These are phyloP conservation scores for Drosophila fulvimacula DNA, from an alignment of 2,888 invertebrate species.

Conservation along the genomic window DNA sequence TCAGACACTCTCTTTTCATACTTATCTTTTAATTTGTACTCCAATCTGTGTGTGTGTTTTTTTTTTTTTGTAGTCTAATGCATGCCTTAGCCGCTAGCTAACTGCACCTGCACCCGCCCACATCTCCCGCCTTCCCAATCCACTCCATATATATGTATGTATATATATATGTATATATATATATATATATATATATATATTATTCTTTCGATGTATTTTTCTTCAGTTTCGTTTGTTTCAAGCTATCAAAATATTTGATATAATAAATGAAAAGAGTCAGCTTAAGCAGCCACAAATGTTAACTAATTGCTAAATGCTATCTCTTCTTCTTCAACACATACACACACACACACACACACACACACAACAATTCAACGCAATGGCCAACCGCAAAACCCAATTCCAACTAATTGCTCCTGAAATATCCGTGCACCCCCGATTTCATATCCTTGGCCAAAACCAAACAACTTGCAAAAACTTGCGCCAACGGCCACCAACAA, in stretches of 20 bases:
- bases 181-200: constrained; percentile 26
- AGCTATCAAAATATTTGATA: constrained; percentile 24
- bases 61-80: constrained; percentile 22
- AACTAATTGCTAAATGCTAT: constrained; percentile 69
- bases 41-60: constrained; percentile 13
- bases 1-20: background rate
- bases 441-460: constrained; percentile 60
- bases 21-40: background rate
- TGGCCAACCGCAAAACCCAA: constrained; percentile 71
- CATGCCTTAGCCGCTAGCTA: constrained; percentile 49
- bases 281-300: constrained; percentile 44
- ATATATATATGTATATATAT: background rate
- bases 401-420: constrained; percentile 82
- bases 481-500: constrained; percentile 48
- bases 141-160: background rate
- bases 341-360: constrained; percentile 25
- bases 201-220: constrained; percentile 56
- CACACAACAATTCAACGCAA: constrained; percentile 38
- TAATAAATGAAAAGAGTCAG: constrained; percentile 17
- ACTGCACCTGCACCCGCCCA: constrained; percentile 51
- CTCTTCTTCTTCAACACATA: constrained; percentile 42
- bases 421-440: constrained; percentile 71
- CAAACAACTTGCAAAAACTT: constrained; percentile 65
- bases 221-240: constrained; percentile 49
- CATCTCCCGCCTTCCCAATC: background rate